Base-by-base conservation (phyloP, 1,140 invertebrate genomes). In the Tachypleus tridentatus region DNA sequence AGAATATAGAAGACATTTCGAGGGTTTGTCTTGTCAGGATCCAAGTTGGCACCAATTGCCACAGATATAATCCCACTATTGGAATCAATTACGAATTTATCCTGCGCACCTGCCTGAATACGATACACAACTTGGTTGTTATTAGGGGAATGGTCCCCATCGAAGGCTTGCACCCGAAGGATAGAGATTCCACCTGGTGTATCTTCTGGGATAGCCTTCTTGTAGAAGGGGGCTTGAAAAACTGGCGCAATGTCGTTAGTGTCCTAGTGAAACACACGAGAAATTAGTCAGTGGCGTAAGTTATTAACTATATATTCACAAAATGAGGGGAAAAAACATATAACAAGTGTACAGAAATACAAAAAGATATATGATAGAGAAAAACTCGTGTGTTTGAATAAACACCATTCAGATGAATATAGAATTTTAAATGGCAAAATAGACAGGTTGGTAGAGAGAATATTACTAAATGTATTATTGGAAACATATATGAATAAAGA, bases 1-100 rank as follows among this genome's bases (percentile, higher is more conserved):
- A 84, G 69, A 5, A 73, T 63, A 73, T 81, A 79, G 47, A 64
- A 71, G 57, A 68, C 84, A 29, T 81, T 85, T 74, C 86, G 87
- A 2, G 85, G 86, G 50, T 86, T 84, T 0, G 87, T 88, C n/a
- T 85, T 79, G 77, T 94, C 91, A 0, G 89, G 90, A 80, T 97
- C 93, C 57, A 98, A 82, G 67, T 84, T 86, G 0, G 92, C 91
- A 0, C 90, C 93, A 7, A 83, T 80, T 0, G 93, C 88, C 0
- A 95, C 86, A n/a, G 84, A 84, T 51, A 98, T 86, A 0, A 87
- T 80, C 0, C 93, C 93, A 1, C 82, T 84, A 71, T 86, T 85
- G 0, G 89, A 82, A 72, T 89, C 86, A 7, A 97, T 91, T 0
- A 90, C 84, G 76, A 97, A 98, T 78, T 96, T 97, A 73, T 96